Evolutionary conservation across 2,113 vertebrate species (phyloP).

Genomic region (Chaenogobius annularis): DNA sequence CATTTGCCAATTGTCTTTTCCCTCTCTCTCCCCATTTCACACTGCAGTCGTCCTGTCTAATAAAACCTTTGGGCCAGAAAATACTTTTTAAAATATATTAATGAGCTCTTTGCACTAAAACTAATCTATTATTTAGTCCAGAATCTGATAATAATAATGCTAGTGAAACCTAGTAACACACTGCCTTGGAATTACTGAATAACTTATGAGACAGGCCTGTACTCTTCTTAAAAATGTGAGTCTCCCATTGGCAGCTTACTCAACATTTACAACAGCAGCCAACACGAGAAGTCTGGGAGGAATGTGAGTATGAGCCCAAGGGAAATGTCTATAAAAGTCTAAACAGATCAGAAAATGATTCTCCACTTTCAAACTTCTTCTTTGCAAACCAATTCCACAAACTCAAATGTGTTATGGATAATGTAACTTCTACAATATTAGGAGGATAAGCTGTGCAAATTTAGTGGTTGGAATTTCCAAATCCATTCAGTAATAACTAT

Average conservation of each 20-base stretch:
- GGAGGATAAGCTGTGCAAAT: neutral
- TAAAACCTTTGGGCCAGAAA: too few species aligned
- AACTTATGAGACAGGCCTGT: too few species aligned
- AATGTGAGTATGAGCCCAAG: neutral
- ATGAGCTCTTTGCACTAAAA: too few species aligned
- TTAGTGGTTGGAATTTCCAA: neutral
- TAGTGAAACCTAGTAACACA: too few species aligned
- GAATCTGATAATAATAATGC: too few species aligned
- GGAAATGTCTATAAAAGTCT: neutral
- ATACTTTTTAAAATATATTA: too few species aligned
- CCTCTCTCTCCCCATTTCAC: too few species aligned
- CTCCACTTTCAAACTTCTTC: neutral
- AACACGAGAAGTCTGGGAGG: neutral
- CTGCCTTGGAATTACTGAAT: too few species aligned
- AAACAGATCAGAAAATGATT: neutral
- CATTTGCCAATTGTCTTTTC: too few species aligned
- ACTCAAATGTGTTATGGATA: neutral
- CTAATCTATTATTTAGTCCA: too few species aligned
- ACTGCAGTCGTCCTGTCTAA: too few species aligned
- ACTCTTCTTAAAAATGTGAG: too few species aligned
- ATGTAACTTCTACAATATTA: neutral
- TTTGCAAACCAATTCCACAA: neutral
- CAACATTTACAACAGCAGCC: slow-evolving; percentile 11
- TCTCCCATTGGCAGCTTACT: slow-evolving; percentile 10
- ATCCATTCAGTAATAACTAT: neutral